Evolutionary conservation across 2,888 invertebrate genomes (phyloP).

Genomic region (Cryptus viduatorius): DNA sequence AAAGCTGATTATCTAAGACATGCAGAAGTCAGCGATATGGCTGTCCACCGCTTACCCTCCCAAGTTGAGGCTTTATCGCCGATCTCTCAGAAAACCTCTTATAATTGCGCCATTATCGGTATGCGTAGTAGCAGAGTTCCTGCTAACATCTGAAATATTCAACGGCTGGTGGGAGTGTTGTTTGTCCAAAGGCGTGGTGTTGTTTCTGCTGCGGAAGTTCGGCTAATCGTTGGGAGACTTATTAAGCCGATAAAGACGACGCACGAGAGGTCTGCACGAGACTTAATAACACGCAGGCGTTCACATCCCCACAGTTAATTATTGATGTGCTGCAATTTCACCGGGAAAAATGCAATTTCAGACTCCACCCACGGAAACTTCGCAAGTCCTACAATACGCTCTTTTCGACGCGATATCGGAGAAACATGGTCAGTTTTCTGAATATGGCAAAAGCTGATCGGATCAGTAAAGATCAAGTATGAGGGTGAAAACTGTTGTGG

Average conservation of each 20-base stretch:
- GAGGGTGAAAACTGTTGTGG: conserved; percentile 46
- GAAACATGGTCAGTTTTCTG: no score
- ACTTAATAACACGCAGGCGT: conserved; percentile 26
- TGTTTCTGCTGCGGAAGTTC: background rate
- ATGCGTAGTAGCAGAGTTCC: background rate
- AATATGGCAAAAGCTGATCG: background rate
- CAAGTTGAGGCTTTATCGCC: background rate
- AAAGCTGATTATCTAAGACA: no score
- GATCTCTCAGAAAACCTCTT: background rate
- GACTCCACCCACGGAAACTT: background rate
- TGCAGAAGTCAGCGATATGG: background rate
- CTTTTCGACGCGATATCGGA: background rate
- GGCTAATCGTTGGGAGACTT: background rate
- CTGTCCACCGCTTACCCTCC: background rate
- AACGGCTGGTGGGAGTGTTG: background rate
- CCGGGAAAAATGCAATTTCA: background rate
- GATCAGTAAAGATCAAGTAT: background rate
- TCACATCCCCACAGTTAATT: conserved; percentile 22
- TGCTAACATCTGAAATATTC: conserved; percentile 41
- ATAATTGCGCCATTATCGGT: background rate
- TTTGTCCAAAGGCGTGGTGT: conserved; percentile 5
- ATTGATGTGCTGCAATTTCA: background rate
- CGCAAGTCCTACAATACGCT: background rate
- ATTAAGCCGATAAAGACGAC: background rate
- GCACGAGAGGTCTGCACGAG: no score